Conservation (phyloP, 37 sponge, comb jelly and placozoan genomes). For the Beroe ovata region DNA sequence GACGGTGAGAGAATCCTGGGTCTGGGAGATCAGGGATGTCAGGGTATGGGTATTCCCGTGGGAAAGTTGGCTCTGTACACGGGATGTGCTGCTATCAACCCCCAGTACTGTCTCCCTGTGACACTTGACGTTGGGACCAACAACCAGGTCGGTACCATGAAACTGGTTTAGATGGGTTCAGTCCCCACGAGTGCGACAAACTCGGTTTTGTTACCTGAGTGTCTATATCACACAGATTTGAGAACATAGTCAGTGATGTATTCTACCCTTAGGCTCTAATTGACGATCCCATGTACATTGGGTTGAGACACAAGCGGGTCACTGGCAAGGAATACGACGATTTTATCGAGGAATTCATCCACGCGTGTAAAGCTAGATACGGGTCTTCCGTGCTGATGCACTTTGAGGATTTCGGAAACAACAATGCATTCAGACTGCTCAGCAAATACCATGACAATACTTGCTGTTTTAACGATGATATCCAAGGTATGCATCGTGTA, state of each 20-base stretch:
- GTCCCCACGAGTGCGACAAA: neutral
- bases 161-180: too few relatives aligned
- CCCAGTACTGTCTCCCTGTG: constrained; percentile 66
- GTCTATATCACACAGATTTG: neutral
- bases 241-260: neutral
- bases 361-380: constrained; percentile 55
- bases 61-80: constrained; percentile 69
- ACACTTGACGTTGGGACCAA: constrained; percentile 68
- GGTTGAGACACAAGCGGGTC: constrained; percentile 66
- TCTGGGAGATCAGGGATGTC: constrained; percentile 69
- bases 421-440: constrained; percentile 59
- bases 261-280: constrained; percentile 20
- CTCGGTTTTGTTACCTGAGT: neutral
- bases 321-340: constrained; percentile 52
- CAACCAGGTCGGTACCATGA: constrained; percentile 67
- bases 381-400: constrained; percentile 49
- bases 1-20: constrained; percentile 70
- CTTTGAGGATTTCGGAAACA: constrained; percentile 68
- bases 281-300: constrained; percentile 69
- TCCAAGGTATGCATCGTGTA: constrained; percentile 61
- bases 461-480: constrained; percentile 68
- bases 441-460: constrained; percentile 26
- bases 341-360: constrained; percentile 67
- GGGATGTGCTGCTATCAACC: constrained; percentile 69
- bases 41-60: constrained; percentile 70